Evolutionary conservation across 1,140 invertebrate species (phyloP).

Genomic region (Drosophila sp.): DNA sequence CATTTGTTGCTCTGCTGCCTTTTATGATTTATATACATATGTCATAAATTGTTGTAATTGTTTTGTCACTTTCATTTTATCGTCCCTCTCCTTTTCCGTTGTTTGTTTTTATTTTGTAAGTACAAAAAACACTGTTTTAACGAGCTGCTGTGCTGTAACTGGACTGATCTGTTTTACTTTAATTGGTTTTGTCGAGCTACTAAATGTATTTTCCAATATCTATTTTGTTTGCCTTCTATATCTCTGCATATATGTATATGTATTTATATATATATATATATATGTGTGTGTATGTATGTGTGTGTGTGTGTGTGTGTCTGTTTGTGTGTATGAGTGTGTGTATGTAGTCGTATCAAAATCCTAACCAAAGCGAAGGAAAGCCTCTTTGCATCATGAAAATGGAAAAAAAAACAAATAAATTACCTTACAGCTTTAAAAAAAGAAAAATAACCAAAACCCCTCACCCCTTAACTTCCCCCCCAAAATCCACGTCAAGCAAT

Average conservation of each 20-base stretch:
- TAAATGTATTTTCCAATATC: conserved; percentile 70
- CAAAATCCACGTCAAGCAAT: not conserved
- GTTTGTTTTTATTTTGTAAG: conserved; percentile 8
- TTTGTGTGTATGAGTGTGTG: conserved; percentile 49
- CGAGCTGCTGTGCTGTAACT: conserved; percentile 63
- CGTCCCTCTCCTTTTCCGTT: not conserved
- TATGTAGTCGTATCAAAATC: conserved; percentile 41
- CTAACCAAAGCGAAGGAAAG: conserved; percentile 28
- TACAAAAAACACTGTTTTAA: conserved; percentile 66
- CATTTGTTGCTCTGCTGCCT: not conserved
- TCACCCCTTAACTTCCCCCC: conserved; percentile 8
- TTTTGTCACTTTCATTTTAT: not conserved
- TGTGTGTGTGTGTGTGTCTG: conserved; percentile 28
- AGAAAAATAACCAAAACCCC: conserved; percentile 21
- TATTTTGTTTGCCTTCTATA: conserved; percentile 55
- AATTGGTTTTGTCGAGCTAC: conserved; percentile 76
- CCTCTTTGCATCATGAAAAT: conserved; percentile 2
- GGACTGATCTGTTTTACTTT: conserved; percentile 68
- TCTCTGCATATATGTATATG: conserved; percentile 56
- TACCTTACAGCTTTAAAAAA: conserved; percentile 56
- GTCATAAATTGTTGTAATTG: not conserved
- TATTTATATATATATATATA: conserved; percentile 36
- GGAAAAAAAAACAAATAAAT: conserved; percentile 32
- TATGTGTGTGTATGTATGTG: conserved; percentile 43
- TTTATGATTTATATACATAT: not conserved